phyloP scores from a whole-genome alignment of 2,888 invertebrate species.

The Sipunculus nudus region DNA sequence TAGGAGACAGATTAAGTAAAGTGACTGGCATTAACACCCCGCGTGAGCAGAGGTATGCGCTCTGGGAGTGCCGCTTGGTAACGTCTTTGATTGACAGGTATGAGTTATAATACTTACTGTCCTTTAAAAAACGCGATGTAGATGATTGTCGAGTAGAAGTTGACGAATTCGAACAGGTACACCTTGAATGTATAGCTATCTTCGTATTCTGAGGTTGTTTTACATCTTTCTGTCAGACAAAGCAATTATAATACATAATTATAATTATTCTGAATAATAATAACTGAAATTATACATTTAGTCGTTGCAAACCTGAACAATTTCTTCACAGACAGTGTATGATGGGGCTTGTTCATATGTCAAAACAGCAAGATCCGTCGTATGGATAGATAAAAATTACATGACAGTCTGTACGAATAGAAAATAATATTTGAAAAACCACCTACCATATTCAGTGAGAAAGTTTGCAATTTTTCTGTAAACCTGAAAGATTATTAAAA shows the following conservation, averaged over 20 bases:
- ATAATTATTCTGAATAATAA: no score
- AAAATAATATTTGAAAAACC: neutral
- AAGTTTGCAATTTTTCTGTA: slow-evolving; percentile 19
- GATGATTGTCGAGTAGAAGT: slow-evolving; percentile 95
- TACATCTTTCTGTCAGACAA: slow-evolving; percentile 75
- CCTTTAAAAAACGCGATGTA: slow-evolving; percentile 98
- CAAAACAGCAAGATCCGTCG: no score
- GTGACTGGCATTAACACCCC: no score
- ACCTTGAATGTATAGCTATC: slow-evolving; percentile 94
- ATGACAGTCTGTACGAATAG: neutral
- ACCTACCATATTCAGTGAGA: slow-evolving; percentile 24
- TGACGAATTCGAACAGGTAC: slow-evolving; percentile 93
- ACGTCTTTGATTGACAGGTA: no score
- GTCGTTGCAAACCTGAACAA: neutral
- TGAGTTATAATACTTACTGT: slow-evolving; percentile 69
- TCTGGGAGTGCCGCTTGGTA: no score
- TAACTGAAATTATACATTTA: no score
- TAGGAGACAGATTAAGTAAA: no score
- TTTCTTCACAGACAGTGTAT: no score
- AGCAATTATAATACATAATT: no score
- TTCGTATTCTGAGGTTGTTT: slow-evolving; percentile 93
- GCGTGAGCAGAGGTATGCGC: no score
- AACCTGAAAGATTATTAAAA: neutral
- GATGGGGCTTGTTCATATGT: no score
- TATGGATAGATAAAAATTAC: no score